These are phyloP conservation scores for Chamaea fasciata DNA, from an alignment of 2,113 vertebrate species.

Conservation along the genomic window DNA sequence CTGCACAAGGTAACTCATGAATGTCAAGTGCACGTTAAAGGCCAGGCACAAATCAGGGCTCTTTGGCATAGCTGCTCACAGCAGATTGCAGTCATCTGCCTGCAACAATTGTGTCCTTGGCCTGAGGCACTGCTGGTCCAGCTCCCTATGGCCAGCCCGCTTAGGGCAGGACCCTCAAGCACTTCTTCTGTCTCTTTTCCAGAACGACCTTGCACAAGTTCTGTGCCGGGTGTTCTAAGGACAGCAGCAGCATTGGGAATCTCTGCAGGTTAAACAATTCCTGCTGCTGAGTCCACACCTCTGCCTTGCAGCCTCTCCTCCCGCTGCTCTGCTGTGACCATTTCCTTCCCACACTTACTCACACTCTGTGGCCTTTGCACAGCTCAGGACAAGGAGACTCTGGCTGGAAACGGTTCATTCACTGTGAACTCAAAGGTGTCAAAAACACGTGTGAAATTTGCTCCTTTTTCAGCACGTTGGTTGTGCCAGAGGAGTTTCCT, in stretches of 20 bases:
- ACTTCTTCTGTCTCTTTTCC: background rate
- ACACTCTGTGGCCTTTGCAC: background rate
- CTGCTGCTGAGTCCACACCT: background rate
- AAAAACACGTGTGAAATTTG: background rate
- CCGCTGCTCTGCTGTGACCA: background rate
- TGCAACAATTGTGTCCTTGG: background rate
- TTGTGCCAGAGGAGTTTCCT: background rate
- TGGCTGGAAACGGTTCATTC: background rate
- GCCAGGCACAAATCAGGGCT: background rate
- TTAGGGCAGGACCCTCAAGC: background rate
- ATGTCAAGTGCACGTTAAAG: background rate
- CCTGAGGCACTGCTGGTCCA: background rate
- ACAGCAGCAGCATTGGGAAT: background rate
- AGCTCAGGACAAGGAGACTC: background rate
- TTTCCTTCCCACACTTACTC: background rate
- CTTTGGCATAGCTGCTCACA: background rate
- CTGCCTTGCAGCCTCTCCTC: background rate
- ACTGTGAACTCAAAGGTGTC: background rate
- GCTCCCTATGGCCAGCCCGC: background rate
- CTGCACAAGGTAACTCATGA: background rate
- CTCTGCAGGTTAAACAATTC: background rate
- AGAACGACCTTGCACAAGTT: rapidly evolving
- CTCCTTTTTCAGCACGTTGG: background rate
- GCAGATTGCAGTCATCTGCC: background rate
- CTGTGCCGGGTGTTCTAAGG: background rate